Evolutionary conservation across 2,113 vertebrate species (phyloP), one percentile per base, ranked within the genome.

Genomic region (Melozone crissalis): DNA sequence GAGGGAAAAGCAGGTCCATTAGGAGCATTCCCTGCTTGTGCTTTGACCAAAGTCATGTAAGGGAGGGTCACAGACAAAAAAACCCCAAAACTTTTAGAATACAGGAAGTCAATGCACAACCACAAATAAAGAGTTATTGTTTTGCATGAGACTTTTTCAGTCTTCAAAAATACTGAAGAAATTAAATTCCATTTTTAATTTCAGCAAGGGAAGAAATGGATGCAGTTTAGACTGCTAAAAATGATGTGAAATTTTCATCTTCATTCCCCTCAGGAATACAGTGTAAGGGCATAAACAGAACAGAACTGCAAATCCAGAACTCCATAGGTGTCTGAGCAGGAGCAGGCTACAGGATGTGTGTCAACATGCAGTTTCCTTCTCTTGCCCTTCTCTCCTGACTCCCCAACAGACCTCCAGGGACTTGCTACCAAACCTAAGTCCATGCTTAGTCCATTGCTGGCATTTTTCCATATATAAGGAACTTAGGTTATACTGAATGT

Each of bases 271-370:
- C 24, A 41, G 43, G 52, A 74, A 75, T 35, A 44, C 0, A 3
- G n/a, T 28, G n/a, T 43, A 58, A 81, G n/a, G 46, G 62, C 31
- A 84, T 14, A 66, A 54, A 75, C 9, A 47, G 31, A 87, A 54
- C 23, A 24, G 44, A 80, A 51, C 27, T 57, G 35, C 58, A 79
- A 58, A 89, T 41, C 14, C 51, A 71, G 31, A 75, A 71, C 15
- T 26, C 52, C 33, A 5, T 0, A 24, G n/a, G 11, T 26, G 5
- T 59, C 33, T 46, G 26, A 74, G 51, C 22, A 71, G 65, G 21
- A 30, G 13, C 11, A 10, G 54, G 33, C 33, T 68, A n/a, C 16
- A 61, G 18, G 76, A 43, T 31, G 15, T 0, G 0, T 30, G 16
- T 41, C 41, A n/a, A 47, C 11, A 17, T 3, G 15, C 14, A 1